Conservation (phyloP, 2,113 vertebrate species). For the Nesogale talazaci region DNA sequence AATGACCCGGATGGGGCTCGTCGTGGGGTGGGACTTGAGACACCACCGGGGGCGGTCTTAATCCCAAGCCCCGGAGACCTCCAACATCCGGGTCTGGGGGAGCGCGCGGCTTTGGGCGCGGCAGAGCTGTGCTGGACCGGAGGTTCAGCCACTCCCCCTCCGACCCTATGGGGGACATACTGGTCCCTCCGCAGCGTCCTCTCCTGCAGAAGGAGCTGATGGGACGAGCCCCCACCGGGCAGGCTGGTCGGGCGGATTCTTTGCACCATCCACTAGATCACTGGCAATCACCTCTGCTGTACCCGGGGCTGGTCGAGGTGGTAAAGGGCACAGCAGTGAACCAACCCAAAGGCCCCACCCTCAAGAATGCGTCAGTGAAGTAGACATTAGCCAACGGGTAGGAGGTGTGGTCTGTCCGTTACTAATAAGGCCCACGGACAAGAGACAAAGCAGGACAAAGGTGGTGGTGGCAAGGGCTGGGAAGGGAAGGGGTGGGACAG, state of each 20-base stretch:
- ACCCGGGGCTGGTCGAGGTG: not conserved
- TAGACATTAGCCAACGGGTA: not conserved
- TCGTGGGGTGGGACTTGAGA: not conserved
- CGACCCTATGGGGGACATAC: not conserved
- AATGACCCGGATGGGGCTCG: not conserved
- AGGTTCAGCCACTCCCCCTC: not conserved
- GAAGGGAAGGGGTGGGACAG: not conserved
- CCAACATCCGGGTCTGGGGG: not conserved
- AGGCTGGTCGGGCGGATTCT: not conserved
- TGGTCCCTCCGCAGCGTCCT: not conserved
- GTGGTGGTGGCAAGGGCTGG: not conserved
- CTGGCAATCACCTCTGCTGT: not conserved
- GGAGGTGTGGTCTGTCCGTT: not conserved
- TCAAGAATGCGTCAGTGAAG: slow-evolving; percentile 5
- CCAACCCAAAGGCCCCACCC: not conserved
- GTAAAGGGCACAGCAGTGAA: not conserved
- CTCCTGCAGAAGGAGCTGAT: not conserved
- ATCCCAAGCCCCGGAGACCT: not conserved
- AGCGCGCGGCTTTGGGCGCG: not conserved
- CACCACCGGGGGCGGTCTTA: not conserved
- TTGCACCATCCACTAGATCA: not conserved
- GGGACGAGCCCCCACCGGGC: not conserved
- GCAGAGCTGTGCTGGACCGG: not conserved
- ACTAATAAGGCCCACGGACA: not conserved
- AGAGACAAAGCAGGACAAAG: not conserved